Evolutionary conservation across 2,888 invertebrate species (phyloP), one percentile per base, ranked within the genome.

Genomic region (Polydrusus pterygomalis): DNA sequence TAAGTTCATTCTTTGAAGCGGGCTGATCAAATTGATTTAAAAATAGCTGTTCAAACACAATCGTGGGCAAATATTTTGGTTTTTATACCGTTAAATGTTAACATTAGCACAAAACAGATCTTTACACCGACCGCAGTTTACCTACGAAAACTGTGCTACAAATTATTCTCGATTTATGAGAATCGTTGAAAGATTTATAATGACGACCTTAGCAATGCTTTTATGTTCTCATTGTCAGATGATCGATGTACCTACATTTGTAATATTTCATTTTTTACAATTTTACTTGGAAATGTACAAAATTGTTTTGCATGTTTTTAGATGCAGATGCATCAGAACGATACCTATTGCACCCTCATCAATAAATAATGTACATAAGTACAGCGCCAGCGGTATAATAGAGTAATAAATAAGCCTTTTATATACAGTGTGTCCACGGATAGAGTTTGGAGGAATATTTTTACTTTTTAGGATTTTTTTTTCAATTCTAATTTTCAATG

Each of bases 1-100:
- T 54, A 54, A 54, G 54, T 58, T 38, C 58, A 38, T 58, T 38
- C 15, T 34, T 15, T 58, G 34, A 58, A 38, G 38, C 15, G 17
- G 30, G 15, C 56, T 56, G 30, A 56, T 38, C 38, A 30, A 13
- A 30, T 34, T 30, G 17, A 34, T 11, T 58, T 58, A 58, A 58
- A 58, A 58, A 58, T 58, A 58, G 17, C 15, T 2, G 8, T 58
- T 58, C 17, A 20, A 63, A 63, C 38, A 63, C 63, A 63, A 63
- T 71, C 58, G 58, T 34, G 38, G 34, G 38, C 58, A 71, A 71
- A 71, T 71, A 71, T 71, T 71, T 63, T 62, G 63, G 70, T 71
- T 71, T 71, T 51, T 45, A 47, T 63, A 20, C 63, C 40, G 49
- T 47, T 62, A 34, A 43, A 45, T 56, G 69, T 58, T 69, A 20